Conservation (phyloP, 2,888 invertebrate genomes). For the Pinctada fucata region DNA sequence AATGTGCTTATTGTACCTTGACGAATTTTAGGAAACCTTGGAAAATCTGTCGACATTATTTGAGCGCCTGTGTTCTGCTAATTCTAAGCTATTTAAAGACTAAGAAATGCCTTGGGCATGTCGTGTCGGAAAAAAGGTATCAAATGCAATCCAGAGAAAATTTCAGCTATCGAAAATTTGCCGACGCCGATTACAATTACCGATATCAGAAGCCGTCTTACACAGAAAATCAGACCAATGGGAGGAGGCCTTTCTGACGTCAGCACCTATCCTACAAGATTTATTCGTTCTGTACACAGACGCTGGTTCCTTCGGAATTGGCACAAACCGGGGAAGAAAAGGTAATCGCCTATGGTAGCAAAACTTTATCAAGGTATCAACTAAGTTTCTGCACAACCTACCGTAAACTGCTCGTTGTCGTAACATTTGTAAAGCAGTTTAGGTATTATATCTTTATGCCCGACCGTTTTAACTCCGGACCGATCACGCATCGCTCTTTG, state of each 20-base stretch:
- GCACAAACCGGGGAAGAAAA: too few relatives aligned
- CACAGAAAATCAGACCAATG: constrained; percentile 17
- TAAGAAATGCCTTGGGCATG: constrained; percentile 9
- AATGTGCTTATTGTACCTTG: constrained; percentile 71
- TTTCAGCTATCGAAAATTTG: constrained; percentile 13
- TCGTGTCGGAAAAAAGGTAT: too few relatives aligned
- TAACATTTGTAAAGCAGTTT: too few relatives aligned
- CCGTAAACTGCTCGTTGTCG: too few relatives aligned
- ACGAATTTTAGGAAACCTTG: constrained; percentile 4
- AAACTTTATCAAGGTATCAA: too few relatives aligned
- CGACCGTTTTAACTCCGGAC: neutral
- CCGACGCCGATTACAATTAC: neutral
- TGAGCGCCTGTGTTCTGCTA: constrained; percentile 10
- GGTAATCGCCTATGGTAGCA: too few relatives aligned
- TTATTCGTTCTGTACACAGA: neutral
- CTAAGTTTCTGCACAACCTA: too few relatives aligned
- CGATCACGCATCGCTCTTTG: too few relatives aligned
- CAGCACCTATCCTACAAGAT: constrained; percentile 15
- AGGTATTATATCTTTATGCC: neutral
- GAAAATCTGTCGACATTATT: constrained; percentile 18
- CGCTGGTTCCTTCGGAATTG: too few relatives aligned
- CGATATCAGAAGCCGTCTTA: constrained; percentile 5
- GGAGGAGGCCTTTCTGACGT: constrained; percentile 13
- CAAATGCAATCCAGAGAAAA: constrained; percentile 7
- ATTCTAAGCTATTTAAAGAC: constrained; percentile 29